Evolutionary conservation across 2,113 vertebrate genomes (phyloP), one percentile per base, ranked within the genome.

Genomic region (Ameiurus melas): DNA sequence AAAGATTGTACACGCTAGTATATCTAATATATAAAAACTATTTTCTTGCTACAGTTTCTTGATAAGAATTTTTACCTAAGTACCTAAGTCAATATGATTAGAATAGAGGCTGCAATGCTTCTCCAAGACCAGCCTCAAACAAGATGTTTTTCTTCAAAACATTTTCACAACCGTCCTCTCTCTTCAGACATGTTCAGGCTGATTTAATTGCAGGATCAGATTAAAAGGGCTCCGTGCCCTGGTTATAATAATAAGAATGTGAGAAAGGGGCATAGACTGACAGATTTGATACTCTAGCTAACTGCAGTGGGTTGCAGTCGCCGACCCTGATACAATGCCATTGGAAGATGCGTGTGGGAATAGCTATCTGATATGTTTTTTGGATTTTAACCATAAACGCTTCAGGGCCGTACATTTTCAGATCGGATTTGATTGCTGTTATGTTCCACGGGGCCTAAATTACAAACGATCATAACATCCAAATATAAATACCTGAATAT

Each of bases 381-480:
- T 87, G 39, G 84, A 78, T 53, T 88, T 68, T 43, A 87, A 83
- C 66, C 78, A 85, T 84, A 81, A 82, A 36, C 20, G 81, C 90
- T 82, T 78, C 73, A 87, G 87, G 90, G 64, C 70, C 85, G 66
- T 87, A 64, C 43, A 77, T 90, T 88, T 86, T 60, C 53, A 86
- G 85, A 75, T 87, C 84, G 33, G 73, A 89, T 85, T 90, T 93
- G 85, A 90, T 85, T 86, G 89, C 87, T 84, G 68, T 62, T 85
- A 87, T 90, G 90, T 88, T 94, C 92, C 93, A 92, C 92, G 73
- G 84, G 89, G 88, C 90, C 92, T 92, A 92, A 92, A 93, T 94
- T 94, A 92, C 90, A 88, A 89, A 77, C 89, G 87, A 92, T 94
- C 90, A 94, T 90, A 90, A 90, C 89, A 91, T 86, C 85, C 91